Conservation (phyloP, 1,140 invertebrate genomes). For the Orchesella cincta region DNA sequence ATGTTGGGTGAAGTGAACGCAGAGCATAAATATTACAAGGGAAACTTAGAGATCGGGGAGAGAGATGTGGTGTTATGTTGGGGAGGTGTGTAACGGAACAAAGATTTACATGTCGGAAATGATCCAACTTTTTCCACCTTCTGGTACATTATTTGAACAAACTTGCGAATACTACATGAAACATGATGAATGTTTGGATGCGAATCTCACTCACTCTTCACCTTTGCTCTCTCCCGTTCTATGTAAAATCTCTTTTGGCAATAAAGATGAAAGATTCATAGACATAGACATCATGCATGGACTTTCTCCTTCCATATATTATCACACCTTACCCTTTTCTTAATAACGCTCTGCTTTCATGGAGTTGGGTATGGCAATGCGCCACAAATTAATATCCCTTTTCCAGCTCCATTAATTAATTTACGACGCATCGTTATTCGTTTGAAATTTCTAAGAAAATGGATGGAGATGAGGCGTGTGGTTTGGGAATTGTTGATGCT, state of each 20-base stretch:
- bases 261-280: slow-evolving; percentile 29
- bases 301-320: no score
- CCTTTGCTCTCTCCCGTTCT: not conserved
- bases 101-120: slow-evolving; percentile 20
- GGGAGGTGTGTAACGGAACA: no score
- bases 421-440: not conserved
- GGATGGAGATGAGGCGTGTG: no score
- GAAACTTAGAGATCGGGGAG: not conserved
- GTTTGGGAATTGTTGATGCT: no score
- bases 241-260: not conserved
- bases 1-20: not conserved
- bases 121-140: slow-evolving; percentile 17
- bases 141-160: no score
- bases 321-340: not conserved
- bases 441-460: no score
- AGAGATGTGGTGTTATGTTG: not conserved
- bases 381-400: not conserved
- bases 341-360: not conserved
- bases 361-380: not conserved
- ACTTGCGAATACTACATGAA: no score
- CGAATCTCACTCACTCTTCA: not conserved
- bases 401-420: not conserved
- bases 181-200: not conserved
- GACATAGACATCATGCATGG: not conserved
- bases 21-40: not conserved